These are phyloP conservation scores for Geococcyx californianus DNA, from an alignment of 2,113 vertebrate species.

Conservation along the genomic window DNA sequence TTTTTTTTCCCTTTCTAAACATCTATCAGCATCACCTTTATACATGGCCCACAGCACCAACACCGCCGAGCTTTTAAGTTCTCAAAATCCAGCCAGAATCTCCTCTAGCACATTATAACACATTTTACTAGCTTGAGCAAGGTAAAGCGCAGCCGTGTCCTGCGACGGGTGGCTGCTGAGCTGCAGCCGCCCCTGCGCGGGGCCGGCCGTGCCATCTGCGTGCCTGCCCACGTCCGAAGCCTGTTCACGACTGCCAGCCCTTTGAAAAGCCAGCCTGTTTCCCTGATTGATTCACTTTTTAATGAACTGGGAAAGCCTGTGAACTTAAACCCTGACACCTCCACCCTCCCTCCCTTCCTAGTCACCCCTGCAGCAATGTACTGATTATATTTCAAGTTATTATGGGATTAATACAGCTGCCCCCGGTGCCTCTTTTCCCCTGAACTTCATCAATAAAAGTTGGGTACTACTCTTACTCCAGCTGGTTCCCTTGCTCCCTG, in stretches of 20 bases:
- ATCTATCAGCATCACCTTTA: constrained; percentile 55
- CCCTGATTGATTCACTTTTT: constrained; percentile 69
- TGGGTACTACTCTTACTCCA: constrained; percentile 28
- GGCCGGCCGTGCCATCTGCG: constrained; percentile 37
- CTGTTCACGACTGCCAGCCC: constrained; percentile 44
- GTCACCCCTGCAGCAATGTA: constrained; percentile 16
- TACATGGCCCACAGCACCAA: constrained; percentile 48
- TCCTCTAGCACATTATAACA: constrained; percentile 63
- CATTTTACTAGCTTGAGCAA: constrained; percentile 59
- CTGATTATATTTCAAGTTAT: constrained; percentile 71
- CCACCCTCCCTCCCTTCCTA: constrained; percentile 28
- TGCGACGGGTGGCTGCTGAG: constrained; percentile 38
- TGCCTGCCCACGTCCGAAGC: constrained; percentile 43
- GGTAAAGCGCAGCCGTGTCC: constrained; percentile 31
- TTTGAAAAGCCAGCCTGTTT: constrained; percentile 72
- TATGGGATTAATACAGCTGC: constrained; percentile 67
- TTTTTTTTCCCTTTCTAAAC: constrained; percentile 36
- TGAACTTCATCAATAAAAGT: constrained; percentile 61
- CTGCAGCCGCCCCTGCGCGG: neutral
- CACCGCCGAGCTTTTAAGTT: constrained; percentile 50
- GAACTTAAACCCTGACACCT: constrained; percentile 57
- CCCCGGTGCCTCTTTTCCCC: constrained; percentile 23
- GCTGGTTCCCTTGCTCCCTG: constrained; percentile 43
- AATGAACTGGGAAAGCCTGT: constrained; percentile 71
- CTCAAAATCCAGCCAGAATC: constrained; percentile 55